Evolutionary conservation across 2,113 vertebrate species (phyloP), one percentile per base, ranked within the genome.

Genomic region (Struthidea cinerea): DNA sequence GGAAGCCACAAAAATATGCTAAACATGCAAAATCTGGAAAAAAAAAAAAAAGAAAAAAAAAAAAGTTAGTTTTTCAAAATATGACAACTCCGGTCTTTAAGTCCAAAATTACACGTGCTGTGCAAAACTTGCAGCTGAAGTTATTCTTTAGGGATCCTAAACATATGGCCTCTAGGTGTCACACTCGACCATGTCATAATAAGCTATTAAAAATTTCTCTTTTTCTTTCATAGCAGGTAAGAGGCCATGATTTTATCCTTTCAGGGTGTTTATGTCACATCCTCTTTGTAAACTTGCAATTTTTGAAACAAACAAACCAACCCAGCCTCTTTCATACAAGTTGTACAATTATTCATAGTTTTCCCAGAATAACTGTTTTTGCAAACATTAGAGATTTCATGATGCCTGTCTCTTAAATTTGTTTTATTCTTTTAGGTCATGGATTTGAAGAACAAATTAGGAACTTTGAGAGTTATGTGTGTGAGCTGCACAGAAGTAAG

Each of bases 121-220:
- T n/a, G 37, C 32, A 77, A 91, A 93, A 77, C 27, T 41, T 52
- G 30, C 33, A 68, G 23, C 13, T 60, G 39, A 86, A 96, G 26
- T 37, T 61, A 46, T 11, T 63, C 55, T 95, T 83, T 24, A 90
- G 33, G 41, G 61, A 83, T 69, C 75, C 78, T 79, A 79, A 92
- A 70, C 67, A 23, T 27, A 16, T 13, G 88, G 93, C 98, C 98
- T 98, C 97, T 98, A 98, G 98, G 96, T 98, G 98, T 98, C 98
- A 96, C 90, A 97, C 97, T 97, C 96, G 55, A 95, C 94, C 96
- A 95, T 3, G 26, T 61, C 94, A 92, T 53, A 71, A 42, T 47
- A 84, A 2, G 4, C 77, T 90, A 47, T n/a, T 64, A 83, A 1
- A 49, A 22, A 27, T 76, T 93, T 44, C 65, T 87, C 7, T 53